A percentile compares a stretch with the other conserved stretches of the same genome.
Evolutionary conservation across 92 coral and sea anemone species (phyloP).

Genomic region (Zoanthus solanderi): DNA sequence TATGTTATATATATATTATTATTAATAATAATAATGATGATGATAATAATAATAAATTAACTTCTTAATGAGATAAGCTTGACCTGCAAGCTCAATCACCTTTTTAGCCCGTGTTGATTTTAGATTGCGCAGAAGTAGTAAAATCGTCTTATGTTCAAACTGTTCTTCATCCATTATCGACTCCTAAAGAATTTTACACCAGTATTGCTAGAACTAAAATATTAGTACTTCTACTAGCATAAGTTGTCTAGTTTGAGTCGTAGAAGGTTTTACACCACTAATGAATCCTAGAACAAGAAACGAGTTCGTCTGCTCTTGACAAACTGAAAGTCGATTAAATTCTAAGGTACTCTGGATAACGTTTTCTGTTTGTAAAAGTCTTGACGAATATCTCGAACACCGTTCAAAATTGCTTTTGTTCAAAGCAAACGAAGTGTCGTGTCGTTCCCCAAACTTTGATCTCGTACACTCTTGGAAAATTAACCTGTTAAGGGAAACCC

Average conservation of each 20-base stretch:
- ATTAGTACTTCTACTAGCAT: no score
- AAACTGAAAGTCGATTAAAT: background rate
- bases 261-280: background rate
- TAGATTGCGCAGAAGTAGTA: background rate
- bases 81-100: conserved; percentile 10
- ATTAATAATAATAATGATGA: no score
- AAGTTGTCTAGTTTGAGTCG: background rate
- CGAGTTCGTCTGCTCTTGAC: background rate
- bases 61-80: background rate
- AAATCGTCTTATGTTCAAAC: background rate
- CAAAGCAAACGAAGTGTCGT: background rate
- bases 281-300: background rate
- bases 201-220: no score
- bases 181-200: no score
- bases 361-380: background rate
- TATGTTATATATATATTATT: no score
- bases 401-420: background rate
- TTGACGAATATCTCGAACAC: background rate
- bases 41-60: background rate
- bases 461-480: no score
- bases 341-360: background rate
- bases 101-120: background rate
- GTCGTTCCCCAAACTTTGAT: background rate
- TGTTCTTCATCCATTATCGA: background rate
- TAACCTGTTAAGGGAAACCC: background rate